These are phyloP conservation scores for Cylloceria caligata DNA, from an alignment of 2,888 invertebrate species.

Conservation along the genomic window DNA sequence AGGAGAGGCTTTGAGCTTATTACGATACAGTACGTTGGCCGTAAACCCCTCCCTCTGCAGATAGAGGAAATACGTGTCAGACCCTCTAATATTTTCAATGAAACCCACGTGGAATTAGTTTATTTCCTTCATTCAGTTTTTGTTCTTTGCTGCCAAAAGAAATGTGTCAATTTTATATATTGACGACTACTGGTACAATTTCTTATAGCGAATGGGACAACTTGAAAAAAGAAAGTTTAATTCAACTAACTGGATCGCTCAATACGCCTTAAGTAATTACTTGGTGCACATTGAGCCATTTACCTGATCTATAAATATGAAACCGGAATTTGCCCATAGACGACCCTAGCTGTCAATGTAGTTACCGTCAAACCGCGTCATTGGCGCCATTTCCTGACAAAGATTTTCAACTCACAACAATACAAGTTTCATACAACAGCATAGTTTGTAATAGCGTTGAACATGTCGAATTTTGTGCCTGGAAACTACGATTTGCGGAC, in stretches of 20 bases:
- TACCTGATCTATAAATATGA: too few relatives aligned
- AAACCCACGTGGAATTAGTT: background rate
- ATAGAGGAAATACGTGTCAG: background rate
- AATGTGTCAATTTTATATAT: background rate
- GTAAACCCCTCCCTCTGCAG: background rate
- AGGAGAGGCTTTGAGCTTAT: slow-evolving; percentile 15
- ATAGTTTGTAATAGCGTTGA: too few relatives aligned
- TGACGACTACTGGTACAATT: background rate
- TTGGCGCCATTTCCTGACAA: too few relatives aligned
- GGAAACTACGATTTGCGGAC: too few relatives aligned
- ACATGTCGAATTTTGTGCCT: too few relatives aligned
- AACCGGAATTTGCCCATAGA: too few relatives aligned
- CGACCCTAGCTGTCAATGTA: too few relatives aligned
- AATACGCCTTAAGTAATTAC: background rate
- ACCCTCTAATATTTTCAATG: background rate
- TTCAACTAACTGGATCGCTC: background rate
- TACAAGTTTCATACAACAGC: too few relatives aligned
- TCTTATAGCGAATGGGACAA: background rate
- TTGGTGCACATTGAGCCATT: background rate
- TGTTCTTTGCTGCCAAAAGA: too few relatives aligned
- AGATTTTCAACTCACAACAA: too few relatives aligned
- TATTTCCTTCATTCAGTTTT: background rate
- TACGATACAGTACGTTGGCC: slow-evolving; percentile 1
- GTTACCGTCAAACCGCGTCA: too few relatives aligned
- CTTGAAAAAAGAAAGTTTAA: background rate